Base-by-base conservation (phyloP, 2,113 vertebrate genomes). In the Galbula dea region DNA sequence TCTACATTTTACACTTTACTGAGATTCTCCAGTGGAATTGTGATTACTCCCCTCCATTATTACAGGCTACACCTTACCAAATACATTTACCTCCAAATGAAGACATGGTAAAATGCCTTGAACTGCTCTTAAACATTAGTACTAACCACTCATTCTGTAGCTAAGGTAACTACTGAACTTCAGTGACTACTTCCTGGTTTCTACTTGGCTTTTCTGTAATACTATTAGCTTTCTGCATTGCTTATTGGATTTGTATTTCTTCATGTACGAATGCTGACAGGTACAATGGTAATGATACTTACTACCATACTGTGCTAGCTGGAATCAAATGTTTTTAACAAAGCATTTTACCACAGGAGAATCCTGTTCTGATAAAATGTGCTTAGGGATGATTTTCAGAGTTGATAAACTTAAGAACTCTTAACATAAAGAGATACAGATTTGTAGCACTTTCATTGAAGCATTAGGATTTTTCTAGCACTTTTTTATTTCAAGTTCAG, bases 201-300 rank as follows among this genome's bases (percentile, higher is more conserved):
- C 37, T 45, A 27, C 26, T 30, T 41, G 3, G 3, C 12, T 74
- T 13, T 52, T 61, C 72, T 36, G 12, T 26, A 86, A 43, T 30
- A 76, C 10, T 43, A 19, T 55, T 46, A 89, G 41, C 7, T 36
- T 81, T 54, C 27, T 55, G 11, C 21, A 55, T 20, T 30, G 55
- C 26, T 69, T 41, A 61, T 52, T 11, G 19, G 7, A 51, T 67
- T 82, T 76, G 7, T 23, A 82, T 79, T 49, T 57, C 36, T 74
- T 4, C 0, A 0, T 20, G 11, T 49, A 65, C 4, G 7, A 78
- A 77, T 22, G 27, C 21, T 55, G 24, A 39, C 7, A 19, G 1
- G 4, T 29, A 48, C 16, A 57, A 30, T 0, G 5, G 68, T 30
- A 4, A 45, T 23, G 10, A 36, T 11, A 52, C 32, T 62, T 27